Evolutionary conservation across 2,797 vertebrate genomes (phyloP).

Genomic region (Calcarius lapponicus): DNA sequence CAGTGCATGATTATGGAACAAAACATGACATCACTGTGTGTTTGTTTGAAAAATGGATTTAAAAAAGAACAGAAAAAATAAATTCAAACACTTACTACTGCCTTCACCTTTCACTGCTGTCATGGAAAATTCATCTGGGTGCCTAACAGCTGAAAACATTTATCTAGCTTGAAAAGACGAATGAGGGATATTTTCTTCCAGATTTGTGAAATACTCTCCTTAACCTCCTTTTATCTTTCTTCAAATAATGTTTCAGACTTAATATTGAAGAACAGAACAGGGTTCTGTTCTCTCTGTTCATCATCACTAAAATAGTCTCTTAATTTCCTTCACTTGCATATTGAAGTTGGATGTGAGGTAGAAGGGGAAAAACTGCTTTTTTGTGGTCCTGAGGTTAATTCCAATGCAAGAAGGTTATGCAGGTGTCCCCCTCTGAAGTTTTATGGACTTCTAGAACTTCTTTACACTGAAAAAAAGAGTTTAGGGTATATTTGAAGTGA

Average conservation of each 20-base stretch:
- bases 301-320: neutral
- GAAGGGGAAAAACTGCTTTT: neutral
- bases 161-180: neutral
- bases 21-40: neutral
- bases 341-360: neutral
- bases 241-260: neutral
- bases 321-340: neutral
- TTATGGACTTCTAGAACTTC: neutral
- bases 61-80: neutral
- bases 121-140: neutral
- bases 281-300: neutral
- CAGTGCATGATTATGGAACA: neutral
- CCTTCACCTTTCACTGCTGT: neutral
- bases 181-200: neutral
- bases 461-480: neutral
- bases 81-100: neutral
- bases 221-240: neutral
- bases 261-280: neutral
- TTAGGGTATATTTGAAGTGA: neutral
- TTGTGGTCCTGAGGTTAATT: neutral
- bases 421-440: neutral
- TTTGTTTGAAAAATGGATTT: neutral
- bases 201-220: neutral
- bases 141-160: neutral
- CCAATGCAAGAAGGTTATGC: neutral